Base-by-base conservation (phyloP, 2,113 vertebrate genomes). In the Zootoca vivipara region DNA sequence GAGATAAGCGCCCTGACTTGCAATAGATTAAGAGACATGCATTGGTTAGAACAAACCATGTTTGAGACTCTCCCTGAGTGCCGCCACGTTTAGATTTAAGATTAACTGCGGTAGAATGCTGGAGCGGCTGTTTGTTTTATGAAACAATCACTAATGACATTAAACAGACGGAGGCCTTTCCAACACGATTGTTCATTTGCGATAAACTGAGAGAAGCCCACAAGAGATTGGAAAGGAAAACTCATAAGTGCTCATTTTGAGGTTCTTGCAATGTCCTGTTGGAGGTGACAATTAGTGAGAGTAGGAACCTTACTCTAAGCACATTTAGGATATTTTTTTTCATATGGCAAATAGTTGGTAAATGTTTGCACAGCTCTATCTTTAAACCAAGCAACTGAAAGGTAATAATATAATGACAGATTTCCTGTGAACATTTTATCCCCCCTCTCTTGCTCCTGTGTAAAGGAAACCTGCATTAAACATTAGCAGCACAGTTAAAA, bases 61-160 rank as follows among this genome's bases (percentile, higher is more conserved):
- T 93, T 94, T 91, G 90, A 93, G 96, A 94, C 93, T 92, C 93
- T 94, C 96, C 94, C 95, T 83, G 93, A 96, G 96, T 96, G 96
- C 95, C 85, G 86, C 97, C 96, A 96, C 96, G 94, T 96, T 97
- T 95, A 96, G 96, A 97, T 96, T 95, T 95, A 94, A 97, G 97
- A 97, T 97, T 97, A 97, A 96, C 95, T 90, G 95, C 94, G 87
- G 96, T 94, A 91, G 88, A 95, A 94, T 90, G 94, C 95, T 40
- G 81, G 94, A 94, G 92, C 89, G 93, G 96, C 96, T 97, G 97
- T 97, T 97, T 97, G 96, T 95, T 97, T 97, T 97, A 96, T 96
- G 96, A 95, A 97, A 97, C 96, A 97, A 96, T 97, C 95, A 92
- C 96, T 97, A 97, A 97, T 97, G 97, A 97, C 97, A 96, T 97